Evolutionary conservation across 2,888 invertebrate species (phyloP).

Genomic region (Drosophila limbata): DNA sequence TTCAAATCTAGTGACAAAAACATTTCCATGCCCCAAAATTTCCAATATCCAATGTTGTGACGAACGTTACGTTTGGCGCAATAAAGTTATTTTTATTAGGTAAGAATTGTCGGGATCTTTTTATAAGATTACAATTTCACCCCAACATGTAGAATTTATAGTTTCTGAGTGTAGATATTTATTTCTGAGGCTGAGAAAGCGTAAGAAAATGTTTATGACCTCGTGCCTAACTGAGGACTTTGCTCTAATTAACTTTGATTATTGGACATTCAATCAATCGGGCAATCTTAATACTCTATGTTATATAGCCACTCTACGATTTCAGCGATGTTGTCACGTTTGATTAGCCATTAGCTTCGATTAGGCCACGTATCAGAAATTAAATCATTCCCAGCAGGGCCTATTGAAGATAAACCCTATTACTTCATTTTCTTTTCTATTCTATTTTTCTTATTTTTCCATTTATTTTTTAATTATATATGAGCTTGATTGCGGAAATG

Average conservation of each 20-base stretch:
- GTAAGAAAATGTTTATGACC: slow-evolving; percentile 2
- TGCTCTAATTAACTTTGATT: slow-evolving; percentile 56
- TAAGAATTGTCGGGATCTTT: too few relatives aligned
- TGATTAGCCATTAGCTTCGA: slow-evolving; percentile 61
- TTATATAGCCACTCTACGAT: slow-evolving; percentile 5
- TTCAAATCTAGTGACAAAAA: too few relatives aligned
- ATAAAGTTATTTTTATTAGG: too few relatives aligned
- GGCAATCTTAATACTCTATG: slow-evolving; percentile 25
- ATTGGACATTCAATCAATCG: slow-evolving; percentile 39
- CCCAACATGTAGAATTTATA: too few relatives aligned
- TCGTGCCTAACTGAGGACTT: slow-evolving; percentile 39
- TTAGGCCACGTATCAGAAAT: slow-evolving; percentile 52
- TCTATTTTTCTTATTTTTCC: slow-evolving; percentile 1
- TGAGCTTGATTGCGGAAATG: slow-evolving; percentile 55
- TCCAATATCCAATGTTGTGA: too few relatives aligned
- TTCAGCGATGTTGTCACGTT: slow-evolving; percentile 40
- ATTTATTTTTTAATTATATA: slow-evolving; percentile 22
- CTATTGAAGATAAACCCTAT: slow-evolving; percentile 30
- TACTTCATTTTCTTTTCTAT: slow-evolving; percentile 3
- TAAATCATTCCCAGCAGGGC: slow-evolving; percentile 12
- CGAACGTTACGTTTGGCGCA: too few relatives aligned
- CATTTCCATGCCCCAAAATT: too few relatives aligned
- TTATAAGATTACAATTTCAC: too few relatives aligned
- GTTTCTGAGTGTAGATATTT: slow-evolving; percentile 13
- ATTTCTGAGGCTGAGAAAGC: slow-evolving; percentile 21